Conservation (phyloP, 2,888 invertebrate species). For the Tetragnatha montana region DNA sequence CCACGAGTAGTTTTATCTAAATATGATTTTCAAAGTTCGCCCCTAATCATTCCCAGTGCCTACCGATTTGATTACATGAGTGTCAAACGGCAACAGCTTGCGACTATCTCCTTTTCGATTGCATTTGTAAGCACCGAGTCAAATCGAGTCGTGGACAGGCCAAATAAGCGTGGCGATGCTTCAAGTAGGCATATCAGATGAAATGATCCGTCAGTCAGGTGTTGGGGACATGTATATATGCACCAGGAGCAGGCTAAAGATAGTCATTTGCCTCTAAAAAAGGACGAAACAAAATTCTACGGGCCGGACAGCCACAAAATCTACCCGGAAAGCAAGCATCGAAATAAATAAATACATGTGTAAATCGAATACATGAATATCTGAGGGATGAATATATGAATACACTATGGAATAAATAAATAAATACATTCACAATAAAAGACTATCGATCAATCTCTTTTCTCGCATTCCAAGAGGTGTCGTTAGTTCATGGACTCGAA, state of each 20-base stretch:
- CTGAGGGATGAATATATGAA: conserved; percentile 69
- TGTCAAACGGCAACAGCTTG: too few species aligned
- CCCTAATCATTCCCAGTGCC: too few species aligned
- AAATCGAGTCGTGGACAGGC: too few species aligned
- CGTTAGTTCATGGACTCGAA: conserved; percentile 39
- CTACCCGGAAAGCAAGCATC: conserved; percentile 53
- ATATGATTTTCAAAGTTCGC: too few species aligned
- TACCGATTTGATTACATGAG: too few species aligned
- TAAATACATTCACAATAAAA: conserved; percentile 71
- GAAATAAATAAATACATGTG: conserved; percentile 71
- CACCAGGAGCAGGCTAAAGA: conserved; percentile 65
- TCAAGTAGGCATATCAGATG: too few species aligned
- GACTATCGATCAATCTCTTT: conserved; percentile 63
- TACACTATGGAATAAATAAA: conserved; percentile 69
- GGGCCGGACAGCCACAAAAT: conserved; percentile 50
- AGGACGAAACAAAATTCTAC: conserved; percentile 23
- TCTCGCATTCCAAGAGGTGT: conserved; percentile 64
- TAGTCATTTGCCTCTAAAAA: conserved; percentile 64
- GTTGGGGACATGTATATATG: conserved; percentile 37
- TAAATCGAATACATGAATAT: conserved; percentile 71
- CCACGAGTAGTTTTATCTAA: too few species aligned
- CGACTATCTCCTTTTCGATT: too few species aligned
- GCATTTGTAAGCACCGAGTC: too few species aligned
- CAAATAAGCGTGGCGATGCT: too few species aligned
- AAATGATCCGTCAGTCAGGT: too few species aligned